A percentile compares a stretch with the other conserved stretches of the same genome.
These are phyloP conservation scores for Philypnodon macrostomus DNA, from an alignment of 2,797 vertebrate genomes.

Conservation along the genomic window DNA sequence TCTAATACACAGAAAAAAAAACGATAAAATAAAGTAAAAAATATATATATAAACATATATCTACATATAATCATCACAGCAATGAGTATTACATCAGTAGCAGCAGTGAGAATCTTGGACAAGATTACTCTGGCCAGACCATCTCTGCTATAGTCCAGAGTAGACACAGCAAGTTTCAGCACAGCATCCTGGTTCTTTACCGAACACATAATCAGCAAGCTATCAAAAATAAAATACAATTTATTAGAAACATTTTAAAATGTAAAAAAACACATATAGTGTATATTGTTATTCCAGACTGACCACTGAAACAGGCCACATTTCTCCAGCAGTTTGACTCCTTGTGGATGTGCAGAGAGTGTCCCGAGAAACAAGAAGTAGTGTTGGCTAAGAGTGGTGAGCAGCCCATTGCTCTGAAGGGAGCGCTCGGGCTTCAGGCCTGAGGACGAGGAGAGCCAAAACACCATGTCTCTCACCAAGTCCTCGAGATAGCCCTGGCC, in stretches of 20 bases:
- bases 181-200: conserved; percentile 98
- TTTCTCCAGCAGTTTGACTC: conserved; percentile 98
- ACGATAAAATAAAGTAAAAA: background rate
- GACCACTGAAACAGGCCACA: conserved; percentile 98
- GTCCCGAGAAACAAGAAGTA: conserved; percentile 97
- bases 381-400: conserved; percentile 96
- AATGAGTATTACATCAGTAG: conserved; percentile 96
- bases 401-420: conserved; percentile 93
- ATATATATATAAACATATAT: too few species aligned
- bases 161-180: conserved; percentile 93
- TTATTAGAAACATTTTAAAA: conserved; percentile 1
- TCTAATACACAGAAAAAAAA: conserved; percentile 68
- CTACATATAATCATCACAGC: too few species aligned
- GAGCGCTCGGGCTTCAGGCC: conserved; percentile 93
- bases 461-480: conserved; percentile 92
- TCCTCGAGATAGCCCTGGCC: conserved; percentile 94
- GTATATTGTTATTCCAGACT: conserved; percentile 52
- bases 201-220: conserved; percentile 95
- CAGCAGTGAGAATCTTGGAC: conserved; percentile 95
- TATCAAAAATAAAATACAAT: conserved; percentile 41
- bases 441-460: conserved; percentile 88
- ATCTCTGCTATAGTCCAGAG: conserved; percentile 96
- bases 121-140: conserved; percentile 96
- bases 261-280: too few species aligned
- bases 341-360: conserved; percentile 91